phyloP scores from a whole-genome alignment of 2,797 vertebrate genomes.

The Xiphorhynchus erythropygius region DNA sequence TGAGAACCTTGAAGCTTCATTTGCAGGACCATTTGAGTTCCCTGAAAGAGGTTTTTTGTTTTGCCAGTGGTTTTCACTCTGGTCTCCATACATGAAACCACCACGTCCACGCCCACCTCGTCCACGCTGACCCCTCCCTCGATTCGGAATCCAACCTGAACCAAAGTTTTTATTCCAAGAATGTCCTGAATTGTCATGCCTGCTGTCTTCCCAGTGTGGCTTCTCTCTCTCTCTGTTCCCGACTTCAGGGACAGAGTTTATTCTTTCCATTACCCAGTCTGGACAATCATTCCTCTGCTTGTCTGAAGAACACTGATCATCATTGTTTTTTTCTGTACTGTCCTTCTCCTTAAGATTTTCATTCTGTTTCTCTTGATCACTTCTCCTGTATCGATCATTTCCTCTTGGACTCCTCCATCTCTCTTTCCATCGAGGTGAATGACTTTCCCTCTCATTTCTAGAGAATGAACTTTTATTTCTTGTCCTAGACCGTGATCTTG shows the following conservation, averaged over 20 bases:
- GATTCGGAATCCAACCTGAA: conserved; percentile 79
- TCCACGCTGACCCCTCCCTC: conserved; percentile 80
- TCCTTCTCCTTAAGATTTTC: conserved; percentile 78
- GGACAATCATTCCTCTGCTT: conserved; percentile 84
- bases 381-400: conserved; percentile 81
- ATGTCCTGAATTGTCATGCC: conserved; percentile 79
- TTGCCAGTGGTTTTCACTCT: conserved; percentile 86
- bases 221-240: conserved; percentile 77
- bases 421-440: conserved; percentile 88
- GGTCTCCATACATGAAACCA: conserved; percentile 80
- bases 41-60: conserved; percentile 89
- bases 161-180: conserved; percentile 79
- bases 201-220: conserved; percentile 77
- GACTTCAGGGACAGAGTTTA: conserved; percentile 76
- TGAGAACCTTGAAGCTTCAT: conserved; percentile 85
- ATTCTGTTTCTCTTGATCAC: conserved; percentile 76
- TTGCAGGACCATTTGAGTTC: conserved; percentile 84
- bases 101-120: conserved; percentile 77
- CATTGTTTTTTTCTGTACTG: conserved; percentile 70
- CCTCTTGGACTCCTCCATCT: conserved; percentile 82
- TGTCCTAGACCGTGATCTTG: conserved; percentile 81
- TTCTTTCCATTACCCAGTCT: conserved; percentile 90
- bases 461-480: conserved; percentile 78
- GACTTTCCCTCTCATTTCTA: conserved; percentile 78
- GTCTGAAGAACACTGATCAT: conserved; percentile 80